Percentiles rank a stretch among this genome's conserved stretches.
Evolutionary conservation across 2,888 invertebrate species (phyloP).

Genomic region (Dicyrtomina minuta): DNA sequence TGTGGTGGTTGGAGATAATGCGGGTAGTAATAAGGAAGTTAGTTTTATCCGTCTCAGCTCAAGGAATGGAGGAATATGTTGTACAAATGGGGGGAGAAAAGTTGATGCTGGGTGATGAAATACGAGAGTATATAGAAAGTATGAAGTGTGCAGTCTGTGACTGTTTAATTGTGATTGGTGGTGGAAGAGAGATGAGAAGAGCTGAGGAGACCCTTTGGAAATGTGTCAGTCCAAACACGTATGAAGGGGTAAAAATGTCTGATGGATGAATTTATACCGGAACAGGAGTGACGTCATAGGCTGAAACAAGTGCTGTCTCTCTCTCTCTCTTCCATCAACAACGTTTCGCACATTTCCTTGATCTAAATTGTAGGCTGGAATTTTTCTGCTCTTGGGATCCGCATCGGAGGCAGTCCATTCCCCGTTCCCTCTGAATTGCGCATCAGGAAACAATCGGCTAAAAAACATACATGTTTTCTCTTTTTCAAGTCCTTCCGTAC

Average conservation of each 20-base stretch:
- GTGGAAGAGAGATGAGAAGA: background rate
- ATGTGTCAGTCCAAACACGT: constrained; percentile 6
- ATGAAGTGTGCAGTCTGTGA: too few species aligned
- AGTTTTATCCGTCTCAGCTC: too few species aligned
- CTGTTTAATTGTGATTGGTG: background rate
- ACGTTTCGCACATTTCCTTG: constrained; percentile 3
- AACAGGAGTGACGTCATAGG: constrained; percentile 24
- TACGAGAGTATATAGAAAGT: too few species aligned
- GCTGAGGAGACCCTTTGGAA: background rate
- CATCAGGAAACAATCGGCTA: constrained; percentile 22
- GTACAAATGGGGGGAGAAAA: too few species aligned
- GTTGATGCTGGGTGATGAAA: too few species aligned
- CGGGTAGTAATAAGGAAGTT: too few species aligned
- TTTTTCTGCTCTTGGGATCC: constrained; percentile 2
- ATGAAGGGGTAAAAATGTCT: constrained; percentile 29
- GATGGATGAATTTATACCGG: constrained; percentile 30
- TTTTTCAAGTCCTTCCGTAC: background rate
- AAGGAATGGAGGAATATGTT: too few species aligned
- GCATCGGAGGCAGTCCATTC: constrained; percentile 8
- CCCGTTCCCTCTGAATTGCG: constrained; percentile 23
- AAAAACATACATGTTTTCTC: background rate
- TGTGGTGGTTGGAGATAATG: too few species aligned
- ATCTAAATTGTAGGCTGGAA: constrained; percentile 3
- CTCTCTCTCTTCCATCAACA: background rate
- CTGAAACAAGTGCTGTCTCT: background rate